phyloP scores from a whole-genome alignment of 2,113 vertebrate genomes.

The Aleadryas rufinucha region DNA sequence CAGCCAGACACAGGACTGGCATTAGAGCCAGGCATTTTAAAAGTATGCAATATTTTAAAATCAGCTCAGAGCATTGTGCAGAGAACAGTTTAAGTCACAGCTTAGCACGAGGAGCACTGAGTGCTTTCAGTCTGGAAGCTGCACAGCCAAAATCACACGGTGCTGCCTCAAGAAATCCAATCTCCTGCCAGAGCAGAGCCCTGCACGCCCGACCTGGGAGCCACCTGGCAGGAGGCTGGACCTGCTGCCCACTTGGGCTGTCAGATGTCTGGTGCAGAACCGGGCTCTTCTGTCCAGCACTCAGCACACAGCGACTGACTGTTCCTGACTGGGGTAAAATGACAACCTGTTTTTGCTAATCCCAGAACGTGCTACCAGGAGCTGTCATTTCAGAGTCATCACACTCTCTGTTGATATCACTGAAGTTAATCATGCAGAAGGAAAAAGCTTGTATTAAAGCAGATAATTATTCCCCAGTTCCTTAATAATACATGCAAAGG shows the following conservation, averaged over 20 bases:
- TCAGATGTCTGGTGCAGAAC: neutral
- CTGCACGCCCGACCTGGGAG: neutral
- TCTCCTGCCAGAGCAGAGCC: neutral
- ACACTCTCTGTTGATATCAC: constrained; percentile 36
- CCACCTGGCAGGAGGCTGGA: neutral
- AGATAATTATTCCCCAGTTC: constrained; percentile 44
- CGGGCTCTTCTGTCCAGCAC: neutral
- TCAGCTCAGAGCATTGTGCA: neutral
- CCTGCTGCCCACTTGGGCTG: neutral
- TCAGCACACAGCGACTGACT: neutral
- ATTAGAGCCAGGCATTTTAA: neutral
- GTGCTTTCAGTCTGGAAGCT: neutral
- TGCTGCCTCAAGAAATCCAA: neutral
- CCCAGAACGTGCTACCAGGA: constrained; percentile 42
- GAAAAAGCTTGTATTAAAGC: constrained; percentile 37
- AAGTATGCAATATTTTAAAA: neutral
- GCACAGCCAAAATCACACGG: neutral
- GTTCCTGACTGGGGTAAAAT: neutral
- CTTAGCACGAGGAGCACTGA: accelerated
- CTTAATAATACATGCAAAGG: constrained; percentile 16
- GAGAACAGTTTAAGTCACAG: neutral
- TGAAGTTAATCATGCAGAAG: constrained; percentile 48
- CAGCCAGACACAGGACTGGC: neutral
- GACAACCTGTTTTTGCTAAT: constrained; percentile 49
- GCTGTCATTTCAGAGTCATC: constrained; percentile 48